Conservation (phyloP, 2,797 vertebrate genomes). For the Poecile montanus region DNA sequence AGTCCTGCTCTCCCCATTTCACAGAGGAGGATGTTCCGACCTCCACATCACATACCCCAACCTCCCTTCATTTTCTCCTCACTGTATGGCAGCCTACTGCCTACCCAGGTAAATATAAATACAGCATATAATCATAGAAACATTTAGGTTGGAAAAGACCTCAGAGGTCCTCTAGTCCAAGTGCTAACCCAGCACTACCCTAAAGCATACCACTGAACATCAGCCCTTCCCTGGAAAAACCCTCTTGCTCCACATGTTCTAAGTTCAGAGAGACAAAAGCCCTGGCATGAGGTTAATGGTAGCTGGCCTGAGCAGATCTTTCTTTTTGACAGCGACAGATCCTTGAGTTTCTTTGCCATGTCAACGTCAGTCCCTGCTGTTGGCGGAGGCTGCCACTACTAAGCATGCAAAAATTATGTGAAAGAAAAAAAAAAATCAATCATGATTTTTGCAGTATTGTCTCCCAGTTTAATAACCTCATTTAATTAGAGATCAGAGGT, state of each 20-base stretch:
- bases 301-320: neutral
- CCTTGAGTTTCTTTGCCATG: neutral
- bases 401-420: neutral
- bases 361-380: neutral
- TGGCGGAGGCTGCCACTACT: neutral
- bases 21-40: neutral
- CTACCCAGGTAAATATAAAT: neutral
- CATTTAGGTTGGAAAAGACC: neutral
- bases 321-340: neutral
- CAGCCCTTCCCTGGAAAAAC: neutral
- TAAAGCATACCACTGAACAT: neutral
- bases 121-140: neutral
- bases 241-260: accelerated
- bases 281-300: neutral
- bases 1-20: neutral
- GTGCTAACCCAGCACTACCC: neutral
- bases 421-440: neutral
- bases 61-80: neutral
- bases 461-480: constrained; percentile 7
- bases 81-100: neutral
- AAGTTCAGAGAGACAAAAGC: neutral
- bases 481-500: constrained; percentile 36
- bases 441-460: neutral
- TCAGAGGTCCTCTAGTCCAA: neutral
- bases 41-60: accelerated